These are phyloP conservation scores for Danaus plexippus DNA, from an alignment of 1,140 invertebrate species.

Conservation along the genomic window DNA sequence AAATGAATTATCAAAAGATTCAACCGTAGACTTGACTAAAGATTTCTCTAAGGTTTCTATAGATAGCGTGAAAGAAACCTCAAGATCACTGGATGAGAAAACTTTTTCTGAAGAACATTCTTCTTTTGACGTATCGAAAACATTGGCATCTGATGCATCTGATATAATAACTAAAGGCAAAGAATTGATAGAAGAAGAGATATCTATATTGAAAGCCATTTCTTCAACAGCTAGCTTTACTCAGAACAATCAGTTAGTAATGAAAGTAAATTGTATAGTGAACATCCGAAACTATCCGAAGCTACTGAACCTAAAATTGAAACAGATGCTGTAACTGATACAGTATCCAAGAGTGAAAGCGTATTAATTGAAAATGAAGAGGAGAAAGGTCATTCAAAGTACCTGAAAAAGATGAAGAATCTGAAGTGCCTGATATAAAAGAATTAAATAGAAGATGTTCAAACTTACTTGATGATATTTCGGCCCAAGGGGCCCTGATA, in stretches of 20 bases:
- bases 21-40: slow-evolving; percentile 61
- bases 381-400: slow-evolving; percentile 18
- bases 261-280: slow-evolving; percentile 60
- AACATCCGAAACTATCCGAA: slow-evolving; percentile 15
- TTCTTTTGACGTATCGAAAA: slow-evolving; percentile 60
- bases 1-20: slow-evolving; percentile 65
- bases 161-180: slow-evolving; percentile 52
- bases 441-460: slow-evolving; percentile 69
- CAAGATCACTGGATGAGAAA: slow-evolving; percentile 63
- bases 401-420: slow-evolving; percentile 28
- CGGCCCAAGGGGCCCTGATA: slow-evolving; percentile 59
- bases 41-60: slow-evolving; percentile 62
- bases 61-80: slow-evolving; percentile 61
- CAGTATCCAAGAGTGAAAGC: too few relatives aligned
- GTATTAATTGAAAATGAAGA: slow-evolving; percentile 16
- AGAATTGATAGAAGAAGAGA: slow-evolving; percentile 59
- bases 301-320: too few relatives aligned
- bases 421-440: slow-evolving; percentile 58
- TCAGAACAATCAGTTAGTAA: slow-evolving; percentile 54
- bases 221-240: slow-evolving; percentile 54
- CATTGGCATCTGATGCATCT: slow-evolving; percentile 61
- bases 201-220: slow-evolving; percentile 44
- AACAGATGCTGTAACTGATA: too few relatives aligned
- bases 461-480: slow-evolving; percentile 68
- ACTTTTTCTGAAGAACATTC: slow-evolving; percentile 66